Evolutionary conservation across 1,140 invertebrate genomes (phyloP), one percentile per base, ranked within the genome.

Genomic region (Zeugodacus cucurbitae): DNA sequence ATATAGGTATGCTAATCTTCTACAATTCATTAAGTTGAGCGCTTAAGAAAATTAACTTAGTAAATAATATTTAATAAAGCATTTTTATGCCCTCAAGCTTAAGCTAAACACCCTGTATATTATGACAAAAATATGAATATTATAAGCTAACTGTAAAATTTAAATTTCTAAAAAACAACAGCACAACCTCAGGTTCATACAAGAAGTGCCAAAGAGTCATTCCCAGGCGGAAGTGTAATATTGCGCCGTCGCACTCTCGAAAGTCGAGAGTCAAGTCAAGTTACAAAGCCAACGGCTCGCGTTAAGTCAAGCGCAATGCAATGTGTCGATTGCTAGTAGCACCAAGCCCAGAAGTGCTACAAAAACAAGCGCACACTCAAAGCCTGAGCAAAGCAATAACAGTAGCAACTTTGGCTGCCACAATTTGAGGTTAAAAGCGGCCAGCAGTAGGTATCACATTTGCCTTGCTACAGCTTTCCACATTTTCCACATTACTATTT

Each of bases 281-380:
- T 29, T 26, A 44, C 37, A 82, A 29, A 22, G 41, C 22, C 74
- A 82, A 48, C 2, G 41, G n/a, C n/a, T 54, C 74, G 41, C 26
- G 74, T 29, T 82, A 82, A 82, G 74, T 82, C 74, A 82, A 82
- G 74, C 74, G 74, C 44, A 82, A 54, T 48, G 26, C 74, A 82
- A 44, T 26, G n/a, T 82, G 74, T 82, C 74, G 74, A 82, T 48
- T 20, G 34, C 17, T 22, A 11, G 41, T 22, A 11, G 41, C 41
- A 82, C 44, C 11, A 82, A 82, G 41, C 11, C 41, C 74, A 82
- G 41, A n/a, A 74, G 67, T 22, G 6, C 34, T 74, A 5, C 7
- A 41, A 74, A 41, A 74, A n/a, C n/a, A 74, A 41, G 4, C 67
- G 22, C 3, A 0, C n/a, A 62, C 22, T 26, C n/a, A 62, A 74